Evolutionary conservation across 2,888 invertebrate genomes (phyloP).

Genomic region (Nasonovia ribisnigri): DNA sequence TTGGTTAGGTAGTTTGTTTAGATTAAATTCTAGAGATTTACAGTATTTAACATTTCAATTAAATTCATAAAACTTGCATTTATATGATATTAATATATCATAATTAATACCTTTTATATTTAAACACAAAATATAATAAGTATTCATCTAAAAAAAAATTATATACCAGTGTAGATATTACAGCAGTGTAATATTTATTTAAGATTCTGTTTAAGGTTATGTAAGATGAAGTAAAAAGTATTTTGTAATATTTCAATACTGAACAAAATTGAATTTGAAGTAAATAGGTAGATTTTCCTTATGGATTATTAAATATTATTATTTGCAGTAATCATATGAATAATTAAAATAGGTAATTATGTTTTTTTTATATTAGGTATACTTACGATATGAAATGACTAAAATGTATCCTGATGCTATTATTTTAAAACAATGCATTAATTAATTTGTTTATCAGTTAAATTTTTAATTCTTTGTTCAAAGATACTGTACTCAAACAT

Average conservation of each 20-base stretch:
- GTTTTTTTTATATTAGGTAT: too few relatives aligned
- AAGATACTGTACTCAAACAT: neutral
- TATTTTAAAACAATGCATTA: neutral
- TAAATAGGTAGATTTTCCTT: neutral
- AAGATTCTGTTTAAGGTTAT: neutral
- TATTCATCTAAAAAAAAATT: neutral
- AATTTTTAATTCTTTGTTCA: neutral
- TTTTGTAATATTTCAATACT: neutral
- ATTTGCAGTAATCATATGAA: neutral
- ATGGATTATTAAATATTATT: neutral
- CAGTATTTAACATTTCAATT: neutral
- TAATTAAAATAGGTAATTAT: too few relatives aligned
- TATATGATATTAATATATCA: too few relatives aligned
- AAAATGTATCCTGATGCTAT: neutral
- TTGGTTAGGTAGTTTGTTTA: neutral
- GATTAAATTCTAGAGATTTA: neutral
- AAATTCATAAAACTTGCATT: neutral
- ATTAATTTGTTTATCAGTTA: neutral
- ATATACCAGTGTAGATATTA: neutral
- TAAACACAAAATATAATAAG: neutral
- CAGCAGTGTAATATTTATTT: neutral
- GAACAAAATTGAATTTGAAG: neutral
- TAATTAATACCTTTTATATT: neutral
- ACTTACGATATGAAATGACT: neutral
- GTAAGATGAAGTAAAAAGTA: neutral